phyloP scores from a whole-genome alignment of 1,140 invertebrate species.

The Anastatus disparis region DNA sequence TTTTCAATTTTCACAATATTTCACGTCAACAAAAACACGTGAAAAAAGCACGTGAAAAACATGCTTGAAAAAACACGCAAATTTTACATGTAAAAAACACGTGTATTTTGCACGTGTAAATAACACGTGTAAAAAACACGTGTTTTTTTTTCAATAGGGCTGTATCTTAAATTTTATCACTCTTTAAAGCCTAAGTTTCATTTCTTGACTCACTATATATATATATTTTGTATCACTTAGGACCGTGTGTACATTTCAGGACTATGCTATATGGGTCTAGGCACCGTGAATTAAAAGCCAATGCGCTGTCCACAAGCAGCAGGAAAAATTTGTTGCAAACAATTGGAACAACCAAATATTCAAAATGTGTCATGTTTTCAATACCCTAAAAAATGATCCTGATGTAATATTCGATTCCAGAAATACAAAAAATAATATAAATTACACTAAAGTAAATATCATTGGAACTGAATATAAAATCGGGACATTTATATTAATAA shows the following conservation, averaged over 20 bases:
- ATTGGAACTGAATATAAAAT: neutral
- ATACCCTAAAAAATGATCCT: neutral
- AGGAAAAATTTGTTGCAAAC: slow-evolving; percentile 35
- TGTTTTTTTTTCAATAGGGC: no score
- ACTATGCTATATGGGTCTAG: slow-evolving; percentile 39
- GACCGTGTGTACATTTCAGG: slow-evolving; percentile 31
- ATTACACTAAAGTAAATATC: neutral
- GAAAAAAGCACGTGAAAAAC: no score
- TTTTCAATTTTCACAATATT: no score
- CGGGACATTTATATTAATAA: neutral
- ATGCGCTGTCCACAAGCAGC: slow-evolving; percentile 27
- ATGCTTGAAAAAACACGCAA: no score
- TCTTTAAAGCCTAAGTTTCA: slow-evolving; percentile 41
- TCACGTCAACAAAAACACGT: no score
- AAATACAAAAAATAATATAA: neutral
- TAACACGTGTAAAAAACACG: no score
- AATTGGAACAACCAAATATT: slow-evolving; percentile 29
- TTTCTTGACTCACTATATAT: slow-evolving; percentile 35
- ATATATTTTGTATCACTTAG: neutral
- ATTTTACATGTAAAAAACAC: no score
- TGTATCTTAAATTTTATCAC: slow-evolving; percentile 2
- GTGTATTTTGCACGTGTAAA: no score
- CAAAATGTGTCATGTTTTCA: slow-evolving; percentile 30
- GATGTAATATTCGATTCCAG: neutral
- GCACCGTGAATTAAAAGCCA: slow-evolving; percentile 40